Base-by-base conservation (phyloP, 2,797 vertebrate species). In the Cichlasoma orientale region DNA sequence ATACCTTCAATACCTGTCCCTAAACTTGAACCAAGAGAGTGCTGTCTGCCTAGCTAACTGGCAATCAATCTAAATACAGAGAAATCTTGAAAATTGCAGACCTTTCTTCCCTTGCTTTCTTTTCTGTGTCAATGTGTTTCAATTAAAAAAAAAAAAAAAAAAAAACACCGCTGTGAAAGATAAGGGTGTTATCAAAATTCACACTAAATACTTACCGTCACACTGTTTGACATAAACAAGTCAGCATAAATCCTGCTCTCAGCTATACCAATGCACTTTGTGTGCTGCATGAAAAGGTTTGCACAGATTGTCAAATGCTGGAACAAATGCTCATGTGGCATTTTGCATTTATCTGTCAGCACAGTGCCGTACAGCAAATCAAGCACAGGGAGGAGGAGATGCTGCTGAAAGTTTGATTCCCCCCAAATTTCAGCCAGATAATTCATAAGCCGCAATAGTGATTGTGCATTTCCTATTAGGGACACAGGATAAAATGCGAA, bases 1-100 rank as follows among this genome's bases (percentile, higher is more conserved):
- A 92, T 90, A 92, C 63, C 80, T 61, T 89, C 85, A 87, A 92
- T 90, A 92, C 70, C 75, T 66, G 86, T 90, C 89, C 86, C 86
- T 68, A 82, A 88, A 85, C 75, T 86, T 85, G 72, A 78, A 86
- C 71, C 73, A 54, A 75, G 75, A 84, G 12, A 44, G 19, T 10
- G 44, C 71, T 14, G 69, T 66, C 77, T 84, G 88, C 56, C 71
- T 50, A 50, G 85, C 79, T 93, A 92, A 93, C 90, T 94, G 89
- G 77, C 88, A 84, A 88, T 89, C 90, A 90, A 86, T 90, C 75
- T 75, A 68, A 73, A 82, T 31, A 61, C 23, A 66, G 57, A 72
- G 56, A 78, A 56, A 61, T 84, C 53, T 57, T 70, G 29, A 78
- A 84, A 84, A 83, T 72, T 10, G 0, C 82, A 82, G 10, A 57